Base-by-base conservation (phyloP, 2,888 invertebrate genomes). In the Pristionchus maxplancki region DNA sequence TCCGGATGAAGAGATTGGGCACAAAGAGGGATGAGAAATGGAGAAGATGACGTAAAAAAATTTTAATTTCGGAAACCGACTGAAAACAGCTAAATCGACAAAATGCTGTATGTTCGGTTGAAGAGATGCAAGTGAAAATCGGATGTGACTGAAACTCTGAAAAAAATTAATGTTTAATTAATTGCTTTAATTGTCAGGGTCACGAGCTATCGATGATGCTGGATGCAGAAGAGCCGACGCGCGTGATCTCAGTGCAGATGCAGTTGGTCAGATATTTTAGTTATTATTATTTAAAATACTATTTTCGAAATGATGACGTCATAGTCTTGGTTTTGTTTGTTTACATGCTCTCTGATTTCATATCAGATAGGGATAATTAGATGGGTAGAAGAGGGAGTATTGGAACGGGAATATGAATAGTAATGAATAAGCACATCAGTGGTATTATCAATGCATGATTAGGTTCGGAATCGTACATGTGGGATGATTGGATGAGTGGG, bases 231-330 rank as follows among this genome's bases (percentile, higher is more conserved):
- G 91, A 91, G n/a, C 90, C 92, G 3, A 90, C 91, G 50, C 90
- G 91, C 28, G 89, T 90, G 5, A 92, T 94, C 62, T 92, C 92
- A 44, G 91, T 94, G 89, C 94, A 94, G 87, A 91, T 94, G 92
- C 93, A 93, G 82, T 89, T 94, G 50, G 91, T 91, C 24, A 58
- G 87, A n/a, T 24, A 3, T n/a, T 15, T n/a, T n/a, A n/a, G n/a
- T n/a, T n/a, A n/a, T n/a, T n/a, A n/a, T n/a, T n/a, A n/a, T n/a
- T n/a, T n/a, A n/a, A n/a, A n/a, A n/a, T n/a, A n/a, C n/a, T n/a
- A n/a, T n/a, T n/a, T n/a, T n/a, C n/a, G n/a, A n/a, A n/a, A n/a
- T n/a, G n/a, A n/a, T n/a, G n/a, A n/a, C n/a, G n/a, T n/a, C n/a
- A n/a, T n/a, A n/a, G n/a, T n/a, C n/a, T n/a, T n/a, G n/a, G n/a